phyloP scores from a whole-genome alignment of 2,113 vertebrate genomes.

The Catharus bicknelli region DNA sequence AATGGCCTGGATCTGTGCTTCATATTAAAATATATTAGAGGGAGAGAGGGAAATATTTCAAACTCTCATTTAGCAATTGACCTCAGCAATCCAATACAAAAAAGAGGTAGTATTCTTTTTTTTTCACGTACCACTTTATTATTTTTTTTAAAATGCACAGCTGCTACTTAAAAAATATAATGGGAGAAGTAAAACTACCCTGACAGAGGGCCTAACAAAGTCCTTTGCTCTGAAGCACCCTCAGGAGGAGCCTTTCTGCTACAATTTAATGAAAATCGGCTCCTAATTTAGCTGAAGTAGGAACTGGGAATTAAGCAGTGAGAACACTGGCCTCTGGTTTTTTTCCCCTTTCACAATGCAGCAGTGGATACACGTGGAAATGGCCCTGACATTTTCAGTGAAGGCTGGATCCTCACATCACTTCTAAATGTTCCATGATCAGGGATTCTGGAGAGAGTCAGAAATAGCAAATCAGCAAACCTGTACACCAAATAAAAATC shows the following conservation, averaged over 20 bases:
- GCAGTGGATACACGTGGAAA: background rate
- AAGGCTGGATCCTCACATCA: background rate
- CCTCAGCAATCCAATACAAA: background rate
- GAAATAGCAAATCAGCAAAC: background rate
- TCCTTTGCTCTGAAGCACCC: background rate
- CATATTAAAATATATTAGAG: constrained; percentile 13
- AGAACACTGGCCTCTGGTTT: background rate
- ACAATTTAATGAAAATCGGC: background rate
- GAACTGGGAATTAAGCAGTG: background rate
- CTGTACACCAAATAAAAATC: background rate
- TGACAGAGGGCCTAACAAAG: background rate
- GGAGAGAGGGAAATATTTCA: constrained; percentile 19
- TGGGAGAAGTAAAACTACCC: background rate
- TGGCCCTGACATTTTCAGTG: background rate
- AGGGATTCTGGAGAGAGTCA: background rate
- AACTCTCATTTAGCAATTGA: background rate
- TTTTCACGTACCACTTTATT: background rate
- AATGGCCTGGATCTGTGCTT: constrained; percentile 36
- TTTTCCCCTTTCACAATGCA: background rate
- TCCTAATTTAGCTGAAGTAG: background rate
- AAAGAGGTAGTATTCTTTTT: background rate
- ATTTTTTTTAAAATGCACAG: background rate
- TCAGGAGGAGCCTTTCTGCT: background rate
- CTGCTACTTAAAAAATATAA: background rate
- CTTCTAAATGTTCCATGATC: background rate